These are phyloP conservation scores for Chymomyza amoena DNA, from an alignment of 2,888 invertebrate genomes.

Conservation along the genomic window DNA sequence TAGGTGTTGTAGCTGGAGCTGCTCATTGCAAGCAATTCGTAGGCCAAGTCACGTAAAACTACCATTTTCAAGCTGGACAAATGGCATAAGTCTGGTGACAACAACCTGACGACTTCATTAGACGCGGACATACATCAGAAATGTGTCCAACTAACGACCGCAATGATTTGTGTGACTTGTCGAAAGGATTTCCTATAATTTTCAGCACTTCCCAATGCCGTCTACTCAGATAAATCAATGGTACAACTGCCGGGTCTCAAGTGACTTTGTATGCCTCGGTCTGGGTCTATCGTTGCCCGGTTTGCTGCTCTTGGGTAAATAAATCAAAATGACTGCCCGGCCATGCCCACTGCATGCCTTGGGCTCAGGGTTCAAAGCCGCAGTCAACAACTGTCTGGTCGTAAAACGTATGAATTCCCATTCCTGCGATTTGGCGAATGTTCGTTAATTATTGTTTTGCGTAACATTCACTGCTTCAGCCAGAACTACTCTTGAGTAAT, in stretches of 20 bases:
- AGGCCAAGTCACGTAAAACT: slow-evolving; percentile 76
- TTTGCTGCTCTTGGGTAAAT: slow-evolving; percentile 42
- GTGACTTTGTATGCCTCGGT: slow-evolving; percentile 23
- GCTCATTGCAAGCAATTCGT: slow-evolving; percentile 63
- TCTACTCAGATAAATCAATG: slow-evolving; percentile 48
- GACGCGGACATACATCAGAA: slow-evolving; percentile 62
- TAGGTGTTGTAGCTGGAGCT: slow-evolving; percentile 6
- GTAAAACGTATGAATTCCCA: slow-evolving; percentile 47
- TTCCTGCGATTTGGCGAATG: slow-evolving; percentile 57
- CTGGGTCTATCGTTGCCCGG: background rate
- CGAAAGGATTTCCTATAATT: slow-evolving; percentile 66
- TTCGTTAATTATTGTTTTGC: slow-evolving; percentile 69
- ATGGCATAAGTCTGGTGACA: slow-evolving; percentile 67
- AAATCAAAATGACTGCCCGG: slow-evolving; percentile 51
- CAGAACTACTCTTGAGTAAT: slow-evolving; percentile 59
- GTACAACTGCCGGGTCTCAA: slow-evolving; percentile 15
- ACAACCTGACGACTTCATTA: slow-evolving; percentile 71
- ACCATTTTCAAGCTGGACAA: slow-evolving; percentile 56
- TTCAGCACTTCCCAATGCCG: slow-evolving; percentile 48
- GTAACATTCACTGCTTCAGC: slow-evolving; percentile 48
- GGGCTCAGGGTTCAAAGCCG: background rate
- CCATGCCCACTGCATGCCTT: slow-evolving; percentile 7
- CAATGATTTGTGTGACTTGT: slow-evolving; percentile 60
- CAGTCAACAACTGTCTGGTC: slow-evolving; percentile 38
- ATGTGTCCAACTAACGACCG: slow-evolving; percentile 50